phyloP scores from a whole-genome alignment of 2,113 vertebrate species.

The Spheniscus mendiculus region DNA sequence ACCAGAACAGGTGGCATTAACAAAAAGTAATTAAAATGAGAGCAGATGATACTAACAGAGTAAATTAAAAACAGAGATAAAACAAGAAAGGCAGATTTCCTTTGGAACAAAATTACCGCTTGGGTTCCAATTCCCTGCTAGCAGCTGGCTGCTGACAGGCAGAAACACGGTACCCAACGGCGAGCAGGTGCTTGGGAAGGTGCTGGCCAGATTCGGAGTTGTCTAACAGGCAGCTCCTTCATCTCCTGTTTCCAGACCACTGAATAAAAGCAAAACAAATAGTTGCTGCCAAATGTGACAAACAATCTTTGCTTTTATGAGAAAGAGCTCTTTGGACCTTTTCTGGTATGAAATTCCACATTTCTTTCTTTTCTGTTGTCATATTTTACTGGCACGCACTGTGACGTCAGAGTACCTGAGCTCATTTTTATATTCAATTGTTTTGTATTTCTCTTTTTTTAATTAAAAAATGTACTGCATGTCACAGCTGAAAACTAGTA shows the following conservation, averaged over 20 bases:
- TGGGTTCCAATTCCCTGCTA: not conserved
- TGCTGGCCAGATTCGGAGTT: not conserved
- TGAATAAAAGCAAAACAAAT: not conserved
- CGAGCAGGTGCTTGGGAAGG: not conserved
- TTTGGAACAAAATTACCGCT: not conserved
- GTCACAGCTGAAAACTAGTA: slow-evolving; percentile 41
- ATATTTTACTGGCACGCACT: slow-evolving; percentile 27
- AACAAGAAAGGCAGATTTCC: slow-evolving; percentile 7
- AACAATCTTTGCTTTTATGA: not conserved
- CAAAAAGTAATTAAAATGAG: not conserved
- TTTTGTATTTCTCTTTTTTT: slow-evolving; percentile 17
- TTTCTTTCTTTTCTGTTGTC: not conserved
- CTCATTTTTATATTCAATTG: slow-evolving; percentile 19
- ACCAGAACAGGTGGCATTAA: not conserved
- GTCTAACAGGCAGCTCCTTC: not conserved
- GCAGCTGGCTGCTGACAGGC: slow-evolving; percentile 26
- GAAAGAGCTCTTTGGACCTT: not conserved
- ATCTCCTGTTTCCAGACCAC: not conserved
- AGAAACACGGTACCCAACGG: not conserved
- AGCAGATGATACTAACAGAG: slow-evolving; percentile 14
- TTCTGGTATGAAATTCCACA: not conserved
- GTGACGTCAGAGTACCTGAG: slow-evolving; percentile 28
- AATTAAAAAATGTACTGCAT: slow-evolving; percentile 58
- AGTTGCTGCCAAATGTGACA: not conserved
- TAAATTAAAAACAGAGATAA: not conserved